Evolutionary conservation across 2,888 invertebrate species (phyloP).

Genomic region (Morpho helenor): DNA sequence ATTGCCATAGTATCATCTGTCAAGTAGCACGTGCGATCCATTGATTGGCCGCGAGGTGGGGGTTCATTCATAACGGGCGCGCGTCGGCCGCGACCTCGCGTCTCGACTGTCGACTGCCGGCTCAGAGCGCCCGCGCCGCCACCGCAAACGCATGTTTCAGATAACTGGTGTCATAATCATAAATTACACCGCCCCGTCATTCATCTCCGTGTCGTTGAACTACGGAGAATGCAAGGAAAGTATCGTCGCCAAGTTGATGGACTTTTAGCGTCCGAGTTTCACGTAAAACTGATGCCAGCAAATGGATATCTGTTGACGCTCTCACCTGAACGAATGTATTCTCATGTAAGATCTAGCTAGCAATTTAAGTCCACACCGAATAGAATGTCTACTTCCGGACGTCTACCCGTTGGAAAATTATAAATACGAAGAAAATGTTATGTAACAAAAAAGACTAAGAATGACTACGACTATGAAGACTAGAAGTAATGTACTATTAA

Average conservation of each 20-base stretch:
- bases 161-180: constrained; percentile 47
- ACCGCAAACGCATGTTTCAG: constrained; percentile 33
- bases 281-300: constrained; percentile 7
- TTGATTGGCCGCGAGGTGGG: constrained; percentile 53
- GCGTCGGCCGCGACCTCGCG: constrained; percentile 45
- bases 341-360: too few relatives aligned
- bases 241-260: constrained; percentile 18
- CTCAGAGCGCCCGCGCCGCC: constrained; percentile 22
- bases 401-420: too few relatives aligned
- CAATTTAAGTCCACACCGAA: too few relatives aligned
- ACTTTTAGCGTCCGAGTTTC: constrained; percentile 5
- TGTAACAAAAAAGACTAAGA: too few relatives aligned
- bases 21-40: constrained; percentile 60
- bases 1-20: constrained; percentile 17
- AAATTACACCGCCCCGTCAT: constrained; percentile 43
- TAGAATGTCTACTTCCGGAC: too few relatives aligned
- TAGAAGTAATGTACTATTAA: too few relatives aligned
- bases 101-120: constrained; percentile 23
- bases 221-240: constrained; percentile 24
- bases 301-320: constrained; percentile 1
- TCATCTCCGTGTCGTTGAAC: constrained; percentile 47
- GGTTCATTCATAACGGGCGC: constrained; percentile 64
- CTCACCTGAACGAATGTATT: background rate
- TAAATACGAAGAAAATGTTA: too few relatives aligned
- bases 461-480: too few relatives aligned